Evolutionary conservation across 2,888 invertebrate species (phyloP).

Genomic region (Habroteleia sp.): DNA sequence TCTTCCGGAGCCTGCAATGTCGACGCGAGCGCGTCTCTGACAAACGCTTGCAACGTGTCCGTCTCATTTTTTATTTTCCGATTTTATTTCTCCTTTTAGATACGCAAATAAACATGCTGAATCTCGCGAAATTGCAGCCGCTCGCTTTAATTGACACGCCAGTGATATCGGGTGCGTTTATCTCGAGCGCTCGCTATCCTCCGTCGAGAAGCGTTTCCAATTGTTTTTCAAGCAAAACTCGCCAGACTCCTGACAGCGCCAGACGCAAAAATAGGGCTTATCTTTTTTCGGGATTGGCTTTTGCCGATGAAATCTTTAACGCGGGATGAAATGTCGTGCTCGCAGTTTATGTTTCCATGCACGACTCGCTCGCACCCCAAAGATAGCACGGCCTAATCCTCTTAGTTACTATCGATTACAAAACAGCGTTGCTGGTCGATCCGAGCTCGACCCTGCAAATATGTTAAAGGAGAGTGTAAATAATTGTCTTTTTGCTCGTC

Average conservation of each 20-base stretch:
- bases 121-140: not conserved
- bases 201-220: conserved; percentile 1
- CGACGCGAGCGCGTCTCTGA: conserved; percentile 46
- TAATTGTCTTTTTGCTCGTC: conserved; percentile 16
- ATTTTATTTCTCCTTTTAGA: not conserved
- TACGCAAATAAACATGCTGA: conserved; percentile 12
- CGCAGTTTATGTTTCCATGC: conserved; percentile 71
- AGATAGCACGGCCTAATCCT: conserved; percentile 54
- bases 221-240: not conserved
- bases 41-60: conserved; percentile 52
- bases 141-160: not conserved
- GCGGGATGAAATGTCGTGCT: conserved; percentile 64
- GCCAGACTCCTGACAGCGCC: not conserved
- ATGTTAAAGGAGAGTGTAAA: conserved; percentile 39
- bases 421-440: conserved; percentile 35
- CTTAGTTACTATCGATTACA: conserved; percentile 57
- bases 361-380: conserved; percentile 42
- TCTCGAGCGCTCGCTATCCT: conserved; percentile 6
- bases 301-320: conserved; percentile 60
- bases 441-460: conserved; percentile 18
- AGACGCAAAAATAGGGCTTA: conserved; percentile 13
- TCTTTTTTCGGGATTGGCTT: conserved; percentile 16
- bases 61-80: conserved; percentile 1
- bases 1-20: conserved; percentile 37
- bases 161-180: not conserved